Evolutionary conservation across 2,113 vertebrate genomes (phyloP).

Genomic region (Chinchilla lanigera): DNA sequence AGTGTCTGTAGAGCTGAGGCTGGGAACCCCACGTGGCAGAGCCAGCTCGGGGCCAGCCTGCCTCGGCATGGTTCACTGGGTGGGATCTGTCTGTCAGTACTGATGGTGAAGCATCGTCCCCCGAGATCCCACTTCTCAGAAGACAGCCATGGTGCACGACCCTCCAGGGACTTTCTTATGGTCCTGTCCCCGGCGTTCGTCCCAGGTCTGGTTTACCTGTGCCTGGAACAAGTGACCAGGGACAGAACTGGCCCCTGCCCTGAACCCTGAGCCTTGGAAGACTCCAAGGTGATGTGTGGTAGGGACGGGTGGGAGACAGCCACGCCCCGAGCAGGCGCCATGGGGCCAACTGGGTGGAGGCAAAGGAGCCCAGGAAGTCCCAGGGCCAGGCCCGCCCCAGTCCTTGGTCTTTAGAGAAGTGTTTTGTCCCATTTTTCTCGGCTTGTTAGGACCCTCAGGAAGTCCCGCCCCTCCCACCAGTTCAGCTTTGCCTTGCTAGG

Average conservation of each 20-base stretch:
- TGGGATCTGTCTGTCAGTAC: fast-evolving
- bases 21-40: background rate
- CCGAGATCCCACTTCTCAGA: background rate
- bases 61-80: fast-evolving
- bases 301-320: too few relatives aligned
- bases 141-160: fast-evolving
- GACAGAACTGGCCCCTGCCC: background rate
- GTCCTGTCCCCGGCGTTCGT: background rate
- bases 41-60: background rate
- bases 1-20: fast-evolving
- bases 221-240: too few relatives aligned
- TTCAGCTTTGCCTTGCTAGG: background rate
- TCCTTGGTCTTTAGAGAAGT: background rate
- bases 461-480: fast-evolving
- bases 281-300: background rate
- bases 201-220: fast-evolving
- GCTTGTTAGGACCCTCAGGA: background rate
- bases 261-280: background rate
- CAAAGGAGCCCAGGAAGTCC: background rate
- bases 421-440: background rate
- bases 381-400: fast-evolving
- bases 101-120: fast-evolving
- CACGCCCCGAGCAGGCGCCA: background rate
- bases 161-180: background rate
- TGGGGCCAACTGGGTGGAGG: background rate